Percentiles rank a stretch among this genome's conserved stretches.
phyloP scores from a whole-genome alignment of 2,888 invertebrate genomes.

The Scaptomyza caliginosa region DNA sequence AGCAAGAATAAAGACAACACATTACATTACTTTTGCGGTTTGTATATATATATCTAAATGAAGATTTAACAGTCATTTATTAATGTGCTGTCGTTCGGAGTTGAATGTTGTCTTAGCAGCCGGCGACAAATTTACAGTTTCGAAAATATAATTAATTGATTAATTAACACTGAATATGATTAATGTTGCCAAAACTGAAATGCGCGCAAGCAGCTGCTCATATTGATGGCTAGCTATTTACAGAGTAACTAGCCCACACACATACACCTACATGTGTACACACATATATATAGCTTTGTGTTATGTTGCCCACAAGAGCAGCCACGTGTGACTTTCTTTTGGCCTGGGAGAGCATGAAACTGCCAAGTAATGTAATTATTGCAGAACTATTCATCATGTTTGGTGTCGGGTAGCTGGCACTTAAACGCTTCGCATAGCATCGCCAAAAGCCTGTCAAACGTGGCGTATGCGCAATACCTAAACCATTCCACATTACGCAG shows the following conservation, averaged over 20 bases:
- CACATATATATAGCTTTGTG: not conserved
- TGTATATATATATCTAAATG: constrained; percentile 6
- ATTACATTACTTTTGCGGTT: not conserved
- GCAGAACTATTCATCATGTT: constrained; percentile 76
- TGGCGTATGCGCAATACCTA: constrained; percentile 38
- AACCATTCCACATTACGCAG: not conserved
- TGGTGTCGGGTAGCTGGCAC: constrained; percentile 55
- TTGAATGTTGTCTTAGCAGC: constrained; percentile 18
- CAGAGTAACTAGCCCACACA: constrained; percentile 13
- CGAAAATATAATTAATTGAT: constrained; percentile 73
- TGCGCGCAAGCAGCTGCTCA: constrained; percentile 28
- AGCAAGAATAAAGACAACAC: not conserved
- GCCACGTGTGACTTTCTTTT: constrained; percentile 73
- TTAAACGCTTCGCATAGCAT: constrained; percentile 47
- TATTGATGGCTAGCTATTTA: constrained; percentile 45
- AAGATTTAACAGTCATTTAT: constrained; percentile 51
- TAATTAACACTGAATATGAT: constrained; percentile 74
- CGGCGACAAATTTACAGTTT: constrained; percentile 70
- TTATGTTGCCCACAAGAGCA: constrained; percentile 39
- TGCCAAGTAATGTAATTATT: constrained; percentile 78
- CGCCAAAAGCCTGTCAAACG: constrained; percentile 47
- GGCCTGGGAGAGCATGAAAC: constrained; percentile 53
- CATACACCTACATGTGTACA: constrained; percentile 1
- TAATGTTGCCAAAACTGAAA: constrained; percentile 48
- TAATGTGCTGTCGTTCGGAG: constrained; percentile 11